phyloP scores from a whole-genome alignment of 2,113 vertebrate genomes.

The Petromus typicus region DNA sequence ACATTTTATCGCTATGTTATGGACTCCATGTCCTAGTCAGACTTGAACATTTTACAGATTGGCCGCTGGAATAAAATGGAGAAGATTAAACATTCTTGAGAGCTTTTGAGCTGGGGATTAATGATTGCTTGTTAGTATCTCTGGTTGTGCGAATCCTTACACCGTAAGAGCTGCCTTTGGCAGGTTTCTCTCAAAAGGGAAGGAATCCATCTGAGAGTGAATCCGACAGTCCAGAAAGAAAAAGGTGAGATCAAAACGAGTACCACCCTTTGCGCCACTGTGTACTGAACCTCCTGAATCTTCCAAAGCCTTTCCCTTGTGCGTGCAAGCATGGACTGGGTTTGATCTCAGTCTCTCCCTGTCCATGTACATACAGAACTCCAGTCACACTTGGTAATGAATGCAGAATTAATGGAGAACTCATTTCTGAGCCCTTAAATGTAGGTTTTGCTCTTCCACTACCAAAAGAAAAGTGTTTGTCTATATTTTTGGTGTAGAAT shows the following conservation, averaged over 20 bases:
- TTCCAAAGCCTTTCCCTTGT: neutral
- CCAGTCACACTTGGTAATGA: neutral
- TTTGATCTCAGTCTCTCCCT: neutral
- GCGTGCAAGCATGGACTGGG: neutral
- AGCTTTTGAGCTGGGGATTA: neutral
- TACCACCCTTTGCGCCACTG: accelerated
- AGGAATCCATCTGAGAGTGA: accelerated
- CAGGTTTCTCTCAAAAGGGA: neutral
- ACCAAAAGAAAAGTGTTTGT: neutral
- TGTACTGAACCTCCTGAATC: neutral
- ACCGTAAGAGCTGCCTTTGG: accelerated
- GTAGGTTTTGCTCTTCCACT: neutral
- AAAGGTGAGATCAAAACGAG: neutral
- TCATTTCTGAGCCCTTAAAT: neutral
- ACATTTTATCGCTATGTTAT: neutral
- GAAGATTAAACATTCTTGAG: neutral
- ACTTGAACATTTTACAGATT: neutral
- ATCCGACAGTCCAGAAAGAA: accelerated
- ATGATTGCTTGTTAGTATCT: neutral
- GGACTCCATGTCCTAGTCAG: neutral
- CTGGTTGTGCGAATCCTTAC: neutral
- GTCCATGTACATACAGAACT: neutral
- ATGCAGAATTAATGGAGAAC: neutral
- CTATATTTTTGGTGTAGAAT: neutral
- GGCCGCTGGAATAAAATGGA: neutral